Base-by-base conservation (phyloP, 2,797 vertebrate genomes). In the Siniperca undulata region DNA sequence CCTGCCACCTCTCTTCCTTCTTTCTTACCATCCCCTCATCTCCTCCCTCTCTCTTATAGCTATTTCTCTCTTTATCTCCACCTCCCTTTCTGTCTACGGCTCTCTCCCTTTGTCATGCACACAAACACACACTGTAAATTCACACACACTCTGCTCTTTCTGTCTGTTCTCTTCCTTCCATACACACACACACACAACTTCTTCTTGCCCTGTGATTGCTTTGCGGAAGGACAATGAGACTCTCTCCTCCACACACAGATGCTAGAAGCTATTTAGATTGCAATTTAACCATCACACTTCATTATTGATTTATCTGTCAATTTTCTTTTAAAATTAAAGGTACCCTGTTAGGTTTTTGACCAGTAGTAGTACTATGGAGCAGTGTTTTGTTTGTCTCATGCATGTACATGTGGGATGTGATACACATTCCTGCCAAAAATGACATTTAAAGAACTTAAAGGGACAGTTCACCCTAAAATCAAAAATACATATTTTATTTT, bases 1-100 rank as follows among this genome's bases (percentile, higher is more conserved):
- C 92, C 91, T 93, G 88, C 86, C 91, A 91, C 92, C 87, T 91
- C 77, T 81, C 70, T 81, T 86, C 82, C 89, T 84, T 80, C 86
- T 73, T 83, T 74, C 82, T 79, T 73, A 70, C 86, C 75, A 62
- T 88, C 76, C 78, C 81, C 86, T 90, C 74, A 52, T 87, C 88
- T 86, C 81, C 83, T 90, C 83, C 72, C 70, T 86, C 85, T 83
- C 80, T 86, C 74, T 90, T 85, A 74, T 80, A 82, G 80, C 86
- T 81, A 77, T 90, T 88, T 87, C 82, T 84, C 74, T 79, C 82
- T 89, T 88, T 88, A 91, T 91, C 77, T 86, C 80, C 52, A 82
- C 82, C 76, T 75, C 81, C 77, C 70, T 68, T 56, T 62, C 80
- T 50, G 36, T 83, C 46, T 34, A 67, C n/a, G 19, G 17, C 79